phyloP scores from a whole-genome alignment of 1,140 invertebrate genomes.

The Hyphantria cunea region DNA sequence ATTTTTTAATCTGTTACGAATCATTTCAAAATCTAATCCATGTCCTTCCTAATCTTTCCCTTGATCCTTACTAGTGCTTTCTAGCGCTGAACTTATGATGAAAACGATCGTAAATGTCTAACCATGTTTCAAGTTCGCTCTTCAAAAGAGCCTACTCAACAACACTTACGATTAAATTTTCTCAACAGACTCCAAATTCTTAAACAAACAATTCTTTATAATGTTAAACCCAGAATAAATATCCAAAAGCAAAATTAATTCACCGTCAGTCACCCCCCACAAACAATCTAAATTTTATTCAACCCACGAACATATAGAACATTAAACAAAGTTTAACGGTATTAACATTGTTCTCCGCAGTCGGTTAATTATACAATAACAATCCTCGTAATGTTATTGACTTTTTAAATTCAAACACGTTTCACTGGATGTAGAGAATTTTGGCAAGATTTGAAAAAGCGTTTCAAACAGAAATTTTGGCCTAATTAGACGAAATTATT shows the following conservation, averaged over 20 bases:
- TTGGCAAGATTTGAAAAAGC: slow-evolving; percentile 13
- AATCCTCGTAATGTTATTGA: slow-evolving; percentile 27
- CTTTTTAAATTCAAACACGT: slow-evolving; percentile 25
- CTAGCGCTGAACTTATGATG: too few species aligned
- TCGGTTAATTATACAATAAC: slow-evolving; percentile 29
- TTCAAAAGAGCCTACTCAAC: too few species aligned
- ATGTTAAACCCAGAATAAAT: slow-evolving; percentile 12
- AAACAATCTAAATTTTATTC: slow-evolving; percentile 27
- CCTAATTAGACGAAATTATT: slow-evolving; percentile 13
- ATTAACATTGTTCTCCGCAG: slow-evolving; percentile 23
- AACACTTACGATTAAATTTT: neutral
- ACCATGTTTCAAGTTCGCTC: too few species aligned
- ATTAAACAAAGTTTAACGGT: slow-evolving; percentile 27
- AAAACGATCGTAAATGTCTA: too few species aligned
- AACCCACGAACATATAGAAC: slow-evolving; percentile 11
- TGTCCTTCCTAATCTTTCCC: too few species aligned
- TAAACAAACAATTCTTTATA: too few species aligned
- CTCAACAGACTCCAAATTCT: neutral
- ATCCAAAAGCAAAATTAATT: slow-evolving; percentile 22
- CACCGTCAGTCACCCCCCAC: slow-evolving; percentile 5
- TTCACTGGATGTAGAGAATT: slow-evolving; percentile 14
- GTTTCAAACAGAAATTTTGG: slow-evolving; percentile 10
- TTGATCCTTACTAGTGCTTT: too few species aligned
- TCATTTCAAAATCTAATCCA: too few species aligned
- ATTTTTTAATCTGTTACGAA: too few species aligned